Conservation (phyloP, 1,140 invertebrate genomes). For the Pseudomyrmex pallidus region DNA sequence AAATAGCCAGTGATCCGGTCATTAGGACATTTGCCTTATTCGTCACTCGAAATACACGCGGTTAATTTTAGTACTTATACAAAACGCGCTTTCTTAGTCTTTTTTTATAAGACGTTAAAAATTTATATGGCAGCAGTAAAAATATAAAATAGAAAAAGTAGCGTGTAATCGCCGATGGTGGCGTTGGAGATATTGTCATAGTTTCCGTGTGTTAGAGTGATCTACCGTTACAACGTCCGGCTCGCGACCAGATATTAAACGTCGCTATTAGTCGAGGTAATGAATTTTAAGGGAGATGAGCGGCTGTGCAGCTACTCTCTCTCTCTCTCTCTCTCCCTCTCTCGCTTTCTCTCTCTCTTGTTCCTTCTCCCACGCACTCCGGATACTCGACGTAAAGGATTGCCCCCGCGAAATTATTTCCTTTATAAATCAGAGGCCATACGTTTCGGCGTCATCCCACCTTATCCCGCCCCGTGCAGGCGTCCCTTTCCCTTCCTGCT, state of each 20-base stretch:
- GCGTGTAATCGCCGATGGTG: constrained; percentile 5
- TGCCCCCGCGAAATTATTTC: constrained; percentile 78
- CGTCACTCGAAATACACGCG: too few species aligned
- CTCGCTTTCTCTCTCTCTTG: background rate
- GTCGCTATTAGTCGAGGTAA: constrained; percentile 70
- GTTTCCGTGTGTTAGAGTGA: constrained; percentile 46
- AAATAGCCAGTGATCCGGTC: too few species aligned
- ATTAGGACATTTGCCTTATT: too few species aligned
- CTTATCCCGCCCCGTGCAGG: constrained; percentile 52
- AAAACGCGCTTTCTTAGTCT: too few species aligned
- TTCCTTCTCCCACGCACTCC: constrained; percentile 19
- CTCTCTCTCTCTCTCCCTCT: constrained; percentile 10
- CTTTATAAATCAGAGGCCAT: constrained; percentile 81
- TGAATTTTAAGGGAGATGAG: constrained; percentile 74
- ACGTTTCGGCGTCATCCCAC: constrained; percentile 73
- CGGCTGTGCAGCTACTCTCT: constrained; percentile 43
- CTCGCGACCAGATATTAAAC: constrained; percentile 66
- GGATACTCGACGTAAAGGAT: constrained; percentile 75
- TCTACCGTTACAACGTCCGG: constrained; percentile 53
- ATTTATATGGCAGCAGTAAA: too few species aligned
- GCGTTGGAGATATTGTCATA: constrained; percentile 50
- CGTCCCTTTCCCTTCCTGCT: background rate
- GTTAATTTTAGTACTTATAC: too few species aligned
- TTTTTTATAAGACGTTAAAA: too few species aligned
- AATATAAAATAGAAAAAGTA: background rate